Percentiles rank a stretch among this genome's conserved stretches.
phyloP scores from a whole-genome alignment of 2,888 invertebrate genomes.

The Micoletzkya japonica region DNA sequence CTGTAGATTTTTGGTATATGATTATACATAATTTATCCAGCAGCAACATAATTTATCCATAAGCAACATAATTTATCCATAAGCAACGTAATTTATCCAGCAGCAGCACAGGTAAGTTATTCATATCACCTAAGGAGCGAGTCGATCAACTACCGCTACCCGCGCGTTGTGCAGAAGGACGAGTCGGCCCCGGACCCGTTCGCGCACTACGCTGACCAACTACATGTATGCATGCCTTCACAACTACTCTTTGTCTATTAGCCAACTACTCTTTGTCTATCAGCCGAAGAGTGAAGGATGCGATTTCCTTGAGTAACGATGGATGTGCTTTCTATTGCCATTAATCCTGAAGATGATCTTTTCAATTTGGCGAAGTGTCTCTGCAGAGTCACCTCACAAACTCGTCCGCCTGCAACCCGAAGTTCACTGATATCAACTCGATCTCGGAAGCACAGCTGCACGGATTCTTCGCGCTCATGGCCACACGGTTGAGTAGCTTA shows the following conservation, averaged over 20 bases:
- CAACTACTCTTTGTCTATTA: neutral
- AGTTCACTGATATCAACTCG: slow-evolving; percentile 23
- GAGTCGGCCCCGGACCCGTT: slow-evolving; percentile 7
- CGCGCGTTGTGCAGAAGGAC: slow-evolving; percentile 13
- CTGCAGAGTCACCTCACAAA: slow-evolving; percentile 18
- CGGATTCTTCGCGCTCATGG: slow-evolving; percentile 20
- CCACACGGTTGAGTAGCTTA: neutral
- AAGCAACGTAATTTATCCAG: too few species aligned
- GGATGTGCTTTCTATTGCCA: neutral
- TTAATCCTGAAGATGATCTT: too few species aligned
- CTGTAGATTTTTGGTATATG: too few species aligned
- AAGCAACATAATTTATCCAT: too few species aligned
- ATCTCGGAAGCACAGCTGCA: slow-evolving; percentile 25
- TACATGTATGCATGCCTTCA: slow-evolving; percentile 4
- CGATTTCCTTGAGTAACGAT: neutral
- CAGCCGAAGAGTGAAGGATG: neutral
- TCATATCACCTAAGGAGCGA: neutral
- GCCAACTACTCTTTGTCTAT: neutral
- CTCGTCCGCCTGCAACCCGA: slow-evolving; percentile 11
- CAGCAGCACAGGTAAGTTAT: too few species aligned
- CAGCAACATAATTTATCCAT: too few species aligned
- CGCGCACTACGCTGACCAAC: slow-evolving; percentile 23
- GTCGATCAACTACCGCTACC: neutral
- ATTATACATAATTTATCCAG: too few species aligned
- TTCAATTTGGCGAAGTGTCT: neutral